Percentiles rank a stretch among this genome's conserved stretches.
phyloP scores from a whole-genome alignment of 2,888 invertebrate genomes.

The Celastrina argiolus region DNA sequence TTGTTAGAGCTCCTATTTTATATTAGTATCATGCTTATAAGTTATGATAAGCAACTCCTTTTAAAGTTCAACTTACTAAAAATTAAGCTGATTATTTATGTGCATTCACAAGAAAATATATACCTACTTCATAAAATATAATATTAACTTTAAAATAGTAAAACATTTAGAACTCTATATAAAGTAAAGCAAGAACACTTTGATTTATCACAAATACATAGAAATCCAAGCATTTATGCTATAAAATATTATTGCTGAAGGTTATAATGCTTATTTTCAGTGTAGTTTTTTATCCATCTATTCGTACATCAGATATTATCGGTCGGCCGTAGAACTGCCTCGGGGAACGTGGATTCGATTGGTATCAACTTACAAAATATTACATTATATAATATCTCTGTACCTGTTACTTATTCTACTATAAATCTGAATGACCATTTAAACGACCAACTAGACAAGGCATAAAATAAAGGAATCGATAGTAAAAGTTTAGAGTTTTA shows the following conservation, averaged over 20 bases:
- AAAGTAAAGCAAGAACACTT: too few species aligned
- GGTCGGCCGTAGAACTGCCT: not conserved
- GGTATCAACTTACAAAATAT: constrained; percentile 14
- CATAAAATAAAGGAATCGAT: not conserved
- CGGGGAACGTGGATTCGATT: constrained; percentile 1
- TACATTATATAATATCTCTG: not conserved
- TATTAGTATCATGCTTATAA: not conserved
- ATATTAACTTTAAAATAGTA: too few species aligned
- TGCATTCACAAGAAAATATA: too few species aligned
- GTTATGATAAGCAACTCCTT: not conserved
- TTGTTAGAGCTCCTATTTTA: not conserved
- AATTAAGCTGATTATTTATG: not conserved
- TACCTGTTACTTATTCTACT: too few species aligned
- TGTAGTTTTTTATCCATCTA: constrained; percentile 5
- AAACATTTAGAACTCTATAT: too few species aligned
- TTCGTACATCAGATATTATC: constrained; percentile 4
- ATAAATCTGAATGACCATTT: too few species aligned
- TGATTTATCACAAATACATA: too few species aligned
- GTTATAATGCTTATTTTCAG: not conserved
- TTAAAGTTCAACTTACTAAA: not conserved
- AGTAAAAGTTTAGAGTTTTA: not conserved
- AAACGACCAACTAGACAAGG: too few species aligned
- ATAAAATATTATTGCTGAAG: not conserved
- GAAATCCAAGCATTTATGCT: not conserved
- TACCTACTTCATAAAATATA: too few species aligned